Conservation (phyloP, 2,113 vertebrate species). For the Noturus placidus region DNA sequence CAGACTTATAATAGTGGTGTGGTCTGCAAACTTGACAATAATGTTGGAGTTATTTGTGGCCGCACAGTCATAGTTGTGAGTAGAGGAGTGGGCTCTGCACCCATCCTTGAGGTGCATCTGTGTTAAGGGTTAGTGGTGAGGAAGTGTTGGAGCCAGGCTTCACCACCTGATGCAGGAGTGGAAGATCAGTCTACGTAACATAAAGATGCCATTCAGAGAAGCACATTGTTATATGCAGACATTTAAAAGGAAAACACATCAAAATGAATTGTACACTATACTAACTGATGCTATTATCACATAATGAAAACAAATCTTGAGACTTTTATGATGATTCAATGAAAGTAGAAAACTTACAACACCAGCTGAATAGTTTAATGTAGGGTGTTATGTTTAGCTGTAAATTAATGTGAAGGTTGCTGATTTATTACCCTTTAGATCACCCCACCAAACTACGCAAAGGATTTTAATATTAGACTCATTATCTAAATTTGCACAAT, state of each 20-base stretch:
- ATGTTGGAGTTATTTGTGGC: too few relatives aligned
- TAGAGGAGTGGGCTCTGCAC: not conserved
- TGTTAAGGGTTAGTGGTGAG: too few relatives aligned
- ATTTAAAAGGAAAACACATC: slow-evolving; percentile 1
- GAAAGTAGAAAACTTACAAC: not conserved
- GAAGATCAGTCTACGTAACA: not conserved
- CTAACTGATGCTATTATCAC: not conserved
- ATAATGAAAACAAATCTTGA: not conserved
- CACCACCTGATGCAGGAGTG: not conserved
- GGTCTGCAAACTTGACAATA: too few relatives aligned
- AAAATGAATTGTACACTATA: not conserved
- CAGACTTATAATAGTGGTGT: too few relatives aligned
- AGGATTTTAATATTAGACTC: not conserved
- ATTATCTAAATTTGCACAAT: not conserved
- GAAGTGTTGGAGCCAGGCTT: too few relatives aligned
- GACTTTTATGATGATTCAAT: not conserved
- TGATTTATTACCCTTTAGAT: not conserved
- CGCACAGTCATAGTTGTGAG: not conserved
- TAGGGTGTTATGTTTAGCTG: not conserved
- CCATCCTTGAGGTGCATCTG: not conserved
- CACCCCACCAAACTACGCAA: not conserved
- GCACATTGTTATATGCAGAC: too few relatives aligned
- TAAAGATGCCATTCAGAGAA: not conserved
- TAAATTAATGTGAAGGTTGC: not conserved
- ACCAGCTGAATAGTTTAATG: not conserved